These are phyloP conservation scores for Scaptodrosophila lebanonensis DNA, from an alignment of 1,140 invertebrate genomes.

Conservation along the genomic window DNA sequence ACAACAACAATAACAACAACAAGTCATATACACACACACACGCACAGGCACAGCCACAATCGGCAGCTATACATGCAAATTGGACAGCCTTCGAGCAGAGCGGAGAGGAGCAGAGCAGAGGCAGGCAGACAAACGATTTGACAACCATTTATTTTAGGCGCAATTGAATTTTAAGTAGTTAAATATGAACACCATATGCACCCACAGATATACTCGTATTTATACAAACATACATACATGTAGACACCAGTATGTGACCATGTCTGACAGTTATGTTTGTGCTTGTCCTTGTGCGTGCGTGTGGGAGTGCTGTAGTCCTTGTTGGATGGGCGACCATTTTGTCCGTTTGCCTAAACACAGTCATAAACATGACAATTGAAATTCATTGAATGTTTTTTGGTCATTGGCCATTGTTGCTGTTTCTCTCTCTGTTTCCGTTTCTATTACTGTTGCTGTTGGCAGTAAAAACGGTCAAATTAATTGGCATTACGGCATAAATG, in stretches of 20 bases:
- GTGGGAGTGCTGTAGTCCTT: slow-evolving; percentile 36
- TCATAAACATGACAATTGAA: slow-evolving; percentile 48
- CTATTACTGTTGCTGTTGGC: too few species aligned
- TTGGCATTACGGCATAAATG: slow-evolving; percentile 42
- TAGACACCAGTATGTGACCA: not conserved
- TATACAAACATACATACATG: not conserved
- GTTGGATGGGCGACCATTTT: not conserved
- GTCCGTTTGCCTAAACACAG: slow-evolving; percentile 8
- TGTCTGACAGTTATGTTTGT: too few species aligned
- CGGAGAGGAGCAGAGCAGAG: not conserved
- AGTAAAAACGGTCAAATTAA: slow-evolving; percentile 14
- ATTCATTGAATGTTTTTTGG: slow-evolving; percentile 21
- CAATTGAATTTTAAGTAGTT: slow-evolving; percentile 56
- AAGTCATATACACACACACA: not conserved
- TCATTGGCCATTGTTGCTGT: too few species aligned
- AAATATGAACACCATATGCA: slow-evolving; percentile 49
- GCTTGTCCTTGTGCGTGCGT: not conserved
- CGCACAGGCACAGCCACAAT: not conserved
- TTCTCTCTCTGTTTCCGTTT: too few species aligned
- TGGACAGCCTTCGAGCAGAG: not conserved
- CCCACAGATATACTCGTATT: slow-evolving; percentile 1
- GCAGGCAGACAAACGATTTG: slow-evolving; percentile 34
- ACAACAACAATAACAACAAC: not conserved
- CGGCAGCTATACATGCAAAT: slow-evolving; percentile 2
- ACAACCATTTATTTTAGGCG: slow-evolving; percentile 52